phyloP scores from a whole-genome alignment of 1,140 invertebrate species.

The Bombus pyrosoma region DNA sequence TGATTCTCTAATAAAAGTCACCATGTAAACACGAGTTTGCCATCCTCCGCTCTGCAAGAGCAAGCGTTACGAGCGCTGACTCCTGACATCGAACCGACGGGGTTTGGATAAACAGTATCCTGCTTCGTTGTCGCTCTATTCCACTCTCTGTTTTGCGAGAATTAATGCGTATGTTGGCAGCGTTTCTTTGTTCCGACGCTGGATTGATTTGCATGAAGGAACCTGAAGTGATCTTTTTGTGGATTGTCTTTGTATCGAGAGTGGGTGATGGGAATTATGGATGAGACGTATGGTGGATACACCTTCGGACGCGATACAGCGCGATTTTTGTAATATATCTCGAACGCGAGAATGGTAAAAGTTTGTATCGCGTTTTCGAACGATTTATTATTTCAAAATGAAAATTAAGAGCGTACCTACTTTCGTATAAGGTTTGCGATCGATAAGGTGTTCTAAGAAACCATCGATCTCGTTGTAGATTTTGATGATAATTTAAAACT shows the following conservation, averaged over 20 bases:
- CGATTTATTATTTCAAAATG: not conserved
- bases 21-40: constrained; percentile 45
- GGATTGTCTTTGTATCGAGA: too few relatives aligned
- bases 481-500: not conserved
- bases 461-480: not conserved
- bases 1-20: constrained; percentile 68
- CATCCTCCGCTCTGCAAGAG: not conserved
- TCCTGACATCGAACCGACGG: constrained; percentile 1
- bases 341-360: not conserved
- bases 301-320: not conserved
- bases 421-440: not conserved
- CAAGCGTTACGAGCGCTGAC: constrained; percentile 34
- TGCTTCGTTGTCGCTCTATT: constrained; percentile 31
- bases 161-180: constrained; percentile 23
- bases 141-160: not conserved
- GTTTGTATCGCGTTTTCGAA: not conserved
- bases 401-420: not conserved
- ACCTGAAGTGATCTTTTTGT: not conserved
- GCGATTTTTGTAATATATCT: not conserved
- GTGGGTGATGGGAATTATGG: too few relatives aligned
- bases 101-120: not conserved
- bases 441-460: not conserved
- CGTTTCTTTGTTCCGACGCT: not conserved
- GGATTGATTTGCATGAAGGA: not conserved
- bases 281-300: not conserved